Conservation (phyloP, 2,888 invertebrate genomes). For the Drosophila greeni region DNA sequence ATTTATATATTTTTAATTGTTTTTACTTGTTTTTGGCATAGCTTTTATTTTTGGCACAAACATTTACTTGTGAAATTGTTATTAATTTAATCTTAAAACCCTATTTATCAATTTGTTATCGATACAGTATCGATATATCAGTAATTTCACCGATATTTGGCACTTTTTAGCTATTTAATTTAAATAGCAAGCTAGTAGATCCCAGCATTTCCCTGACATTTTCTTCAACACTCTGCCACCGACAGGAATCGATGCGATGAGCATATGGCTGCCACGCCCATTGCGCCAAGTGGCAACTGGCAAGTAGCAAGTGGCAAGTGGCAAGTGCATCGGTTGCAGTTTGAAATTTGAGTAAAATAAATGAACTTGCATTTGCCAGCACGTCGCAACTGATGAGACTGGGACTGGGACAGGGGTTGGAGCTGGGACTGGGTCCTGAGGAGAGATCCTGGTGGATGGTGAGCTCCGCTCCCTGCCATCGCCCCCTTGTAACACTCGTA, state of each 20-base stretch:
- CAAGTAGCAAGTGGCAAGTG: constrained; percentile 9
- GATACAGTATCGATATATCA: too few species aligned
- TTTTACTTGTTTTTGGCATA: too few species aligned
- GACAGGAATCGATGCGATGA: constrained; percentile 10
- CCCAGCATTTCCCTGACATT: background rate
- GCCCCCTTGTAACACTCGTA: constrained; percentile 58
- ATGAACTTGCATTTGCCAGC: constrained; percentile 60
- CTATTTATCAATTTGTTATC: background rate
- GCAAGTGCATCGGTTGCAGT: constrained; percentile 51
- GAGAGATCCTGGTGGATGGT: background rate
- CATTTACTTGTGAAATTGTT: background rate
- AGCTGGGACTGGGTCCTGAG: background rate
- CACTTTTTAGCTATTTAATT: too few species aligned
- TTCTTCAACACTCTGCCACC: background rate
- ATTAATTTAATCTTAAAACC: background rate
- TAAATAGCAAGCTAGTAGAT: background rate
- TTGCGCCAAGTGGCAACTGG: background rate
- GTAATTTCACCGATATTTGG: background rate
- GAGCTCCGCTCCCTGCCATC: constrained; percentile 5
- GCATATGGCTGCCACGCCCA: constrained; percentile 20
- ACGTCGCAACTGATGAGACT: constrained; percentile 37
- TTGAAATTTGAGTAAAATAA: constrained; percentile 55
- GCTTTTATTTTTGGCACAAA: too few species aligned
- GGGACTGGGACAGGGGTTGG: background rate
- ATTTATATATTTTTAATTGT: too few species aligned